Base-by-base conservation (phyloP, 2,797 vertebrate species). In the Lacerta bilineata region DNA sequence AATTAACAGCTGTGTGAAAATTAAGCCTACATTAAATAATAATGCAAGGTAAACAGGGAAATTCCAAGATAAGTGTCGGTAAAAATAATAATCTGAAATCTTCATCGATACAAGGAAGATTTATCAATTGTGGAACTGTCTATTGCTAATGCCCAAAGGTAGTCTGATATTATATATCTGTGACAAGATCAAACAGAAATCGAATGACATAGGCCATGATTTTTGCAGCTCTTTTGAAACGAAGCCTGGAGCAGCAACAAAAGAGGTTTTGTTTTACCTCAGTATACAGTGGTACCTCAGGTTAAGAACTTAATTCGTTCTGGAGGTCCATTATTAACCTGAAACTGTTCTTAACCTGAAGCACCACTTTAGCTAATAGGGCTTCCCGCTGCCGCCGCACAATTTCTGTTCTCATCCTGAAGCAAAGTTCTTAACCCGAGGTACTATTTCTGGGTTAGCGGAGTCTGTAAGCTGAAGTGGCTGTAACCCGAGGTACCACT, bases 81-180 rank as follows among this genome's bases (percentile, higher is more conserved):
- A 29, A n/a, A 75, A 64, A 64, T 87, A 69, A 46, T 82, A 77
- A 88, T 87, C 75, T 55, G 84, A 64, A 88, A 6, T 84, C 76
- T 86, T 69, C 29, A 80, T 2, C 74, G 4, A 1, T 27, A 72
- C 23, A 33, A 84, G 76, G n/a, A 72, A 80, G 46, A 80, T 81
- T 7, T 66, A 71, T 72, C 72, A 86, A 86, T 41, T 76, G 29
- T 29, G 59, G 33, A 23, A 80, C 33, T 29, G 74, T 89, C 77
- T 76, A 76, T n/a, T 55, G 55, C 39, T 89, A 41, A 88, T 78
- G 82, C 41, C 15, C 8, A 88, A 90, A 82, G 7, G 3, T 41
- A 74, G 15, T 27, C 29, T 83, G 68, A 75, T 66, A 71, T 83
- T 20, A 74, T 20, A 9, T 50, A 55, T 9, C 43, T 68, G 7